Base-by-base conservation (phyloP, 2,797 vertebrate species). In the Leuciscus waleckii region DNA sequence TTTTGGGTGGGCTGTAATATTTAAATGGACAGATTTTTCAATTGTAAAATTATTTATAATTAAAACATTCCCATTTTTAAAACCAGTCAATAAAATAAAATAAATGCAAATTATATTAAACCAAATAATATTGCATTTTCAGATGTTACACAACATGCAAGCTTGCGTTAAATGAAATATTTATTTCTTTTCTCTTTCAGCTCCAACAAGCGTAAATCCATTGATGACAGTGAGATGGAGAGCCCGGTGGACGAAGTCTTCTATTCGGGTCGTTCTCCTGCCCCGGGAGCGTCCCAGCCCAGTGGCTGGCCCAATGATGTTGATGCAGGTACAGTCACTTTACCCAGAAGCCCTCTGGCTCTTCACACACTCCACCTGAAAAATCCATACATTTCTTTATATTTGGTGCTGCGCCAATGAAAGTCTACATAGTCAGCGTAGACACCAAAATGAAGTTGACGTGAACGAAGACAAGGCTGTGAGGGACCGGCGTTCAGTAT, bases 171-270 rank as follows among this genome's bases (percentile, higher is more conserved):
- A 73, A 16, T 71, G 6, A 51, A 26, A 58, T 54, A n/a, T 63
- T n/a, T 39, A 61, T 75, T 21, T 73, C 41, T 46, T 77, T 56
- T 61, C n/a, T 83, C 68, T 83, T 9, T 73, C 92, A 98, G 97
- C 94, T 97, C 97, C 92, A 98, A 97, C 92, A 98, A 98, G 93
- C 96, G 97, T 87, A 98, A 99, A 93, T 98, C 97, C 71, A 96
- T 98, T 87, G 97, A 99, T 75, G 97, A 98, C 96, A 98, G 96
- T 21, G 97, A 99, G 93, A 97, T 99, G 97, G 97, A 99, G 93
- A 98, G 97, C 88, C 97, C 97, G 6, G 97, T 98, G 79, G 97
- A 99, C 2, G 97, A 98, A 35, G 97, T 98, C 88, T 98, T 99
- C 94, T 99, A 98, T 90, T 96, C 97, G 2, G 97, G 97, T 79